phyloP scores from a whole-genome alignment of 2,888 invertebrate genomes.

The Marasmarcha lunaedactyla region DNA sequence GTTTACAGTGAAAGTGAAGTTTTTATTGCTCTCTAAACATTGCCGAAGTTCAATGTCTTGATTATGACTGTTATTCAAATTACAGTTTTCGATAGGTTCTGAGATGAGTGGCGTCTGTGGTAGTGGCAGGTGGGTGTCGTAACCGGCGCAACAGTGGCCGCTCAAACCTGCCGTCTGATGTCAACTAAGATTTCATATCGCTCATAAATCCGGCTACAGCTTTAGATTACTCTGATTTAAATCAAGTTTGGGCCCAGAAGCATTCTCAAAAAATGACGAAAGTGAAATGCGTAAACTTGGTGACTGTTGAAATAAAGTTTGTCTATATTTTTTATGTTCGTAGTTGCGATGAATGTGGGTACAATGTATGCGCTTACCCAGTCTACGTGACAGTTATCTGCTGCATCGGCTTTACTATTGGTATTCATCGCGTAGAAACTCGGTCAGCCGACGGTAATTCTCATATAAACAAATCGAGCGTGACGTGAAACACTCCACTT shows the following conservation, averaged over 20 bases:
- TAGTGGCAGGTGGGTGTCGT: constrained; percentile 14
- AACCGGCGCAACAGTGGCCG: constrained; percentile 7
- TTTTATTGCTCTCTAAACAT: constrained; percentile 46
- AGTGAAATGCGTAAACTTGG: background rate
- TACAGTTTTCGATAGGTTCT: constrained; percentile 34
- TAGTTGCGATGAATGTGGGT: background rate
- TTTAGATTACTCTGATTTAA: background rate
- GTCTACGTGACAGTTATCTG: background rate
- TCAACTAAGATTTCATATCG: background rate
- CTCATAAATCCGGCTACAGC: constrained; percentile 2
- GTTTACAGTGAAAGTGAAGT: constrained; percentile 61
- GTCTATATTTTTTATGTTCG: background rate
- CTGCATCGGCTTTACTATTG: constrained; percentile 17
- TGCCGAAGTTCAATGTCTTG: constrained; percentile 64
- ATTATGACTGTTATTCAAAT: constrained; percentile 58
- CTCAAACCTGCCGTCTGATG: background rate
- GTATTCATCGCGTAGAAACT: constrained; percentile 37
- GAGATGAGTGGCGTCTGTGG: constrained; percentile 8
- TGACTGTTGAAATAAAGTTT: background rate
- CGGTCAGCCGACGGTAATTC: constrained; percentile 29
- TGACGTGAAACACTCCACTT: constrained; percentile 17
- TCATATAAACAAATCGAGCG: constrained; percentile 18
- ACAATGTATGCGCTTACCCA: background rate
- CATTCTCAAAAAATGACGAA: background rate
- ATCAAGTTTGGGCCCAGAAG: background rate